phyloP scores from a whole-genome alignment of 2,113 vertebrate genomes.

The Octodon degus region DNA sequence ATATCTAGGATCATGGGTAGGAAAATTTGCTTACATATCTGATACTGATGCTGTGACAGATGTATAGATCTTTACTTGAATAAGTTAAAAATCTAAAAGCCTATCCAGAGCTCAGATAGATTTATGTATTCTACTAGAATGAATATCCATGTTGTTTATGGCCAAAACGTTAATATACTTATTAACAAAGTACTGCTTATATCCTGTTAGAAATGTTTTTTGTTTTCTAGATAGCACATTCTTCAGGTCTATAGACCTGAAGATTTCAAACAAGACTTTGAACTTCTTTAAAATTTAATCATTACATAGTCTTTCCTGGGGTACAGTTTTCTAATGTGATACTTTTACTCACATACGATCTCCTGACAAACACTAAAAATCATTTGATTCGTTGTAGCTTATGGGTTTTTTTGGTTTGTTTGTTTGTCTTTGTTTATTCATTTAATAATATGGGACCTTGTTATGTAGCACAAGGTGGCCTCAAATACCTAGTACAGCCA shows the following conservation, averaged over 20 bases:
- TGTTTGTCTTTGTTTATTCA: background rate
- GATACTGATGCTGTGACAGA: conserved; percentile 4
- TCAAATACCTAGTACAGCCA: background rate
- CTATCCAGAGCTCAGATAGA: conserved; percentile 34
- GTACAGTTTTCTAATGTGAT: conserved; percentile 23
- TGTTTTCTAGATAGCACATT: conserved; percentile 25
- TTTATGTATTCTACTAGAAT: background rate
- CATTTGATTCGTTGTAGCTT: background rate
- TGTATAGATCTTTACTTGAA: background rate
- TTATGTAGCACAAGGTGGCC: background rate
- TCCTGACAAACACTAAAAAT: background rate
- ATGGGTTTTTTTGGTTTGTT: background rate
- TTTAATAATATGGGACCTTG: background rate
- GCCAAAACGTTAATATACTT: conserved; percentile 16
- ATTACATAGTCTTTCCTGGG: background rate
- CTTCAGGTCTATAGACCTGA: background rate
- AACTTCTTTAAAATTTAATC: conserved; percentile 22
- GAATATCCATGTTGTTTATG: conserved; percentile 19
- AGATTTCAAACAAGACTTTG: background rate
- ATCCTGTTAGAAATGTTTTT: background rate
- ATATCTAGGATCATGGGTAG: conserved; percentile 94
- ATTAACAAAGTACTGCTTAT: background rate
- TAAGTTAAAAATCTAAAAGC: conserved; percentile 40
- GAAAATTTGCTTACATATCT: conserved; percentile 52
- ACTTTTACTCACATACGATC: conserved; percentile 28